These are phyloP conservation scores for Drosophila rubida DNA, from an alignment of 2,888 invertebrate genomes.

Conservation along the genomic window DNA sequence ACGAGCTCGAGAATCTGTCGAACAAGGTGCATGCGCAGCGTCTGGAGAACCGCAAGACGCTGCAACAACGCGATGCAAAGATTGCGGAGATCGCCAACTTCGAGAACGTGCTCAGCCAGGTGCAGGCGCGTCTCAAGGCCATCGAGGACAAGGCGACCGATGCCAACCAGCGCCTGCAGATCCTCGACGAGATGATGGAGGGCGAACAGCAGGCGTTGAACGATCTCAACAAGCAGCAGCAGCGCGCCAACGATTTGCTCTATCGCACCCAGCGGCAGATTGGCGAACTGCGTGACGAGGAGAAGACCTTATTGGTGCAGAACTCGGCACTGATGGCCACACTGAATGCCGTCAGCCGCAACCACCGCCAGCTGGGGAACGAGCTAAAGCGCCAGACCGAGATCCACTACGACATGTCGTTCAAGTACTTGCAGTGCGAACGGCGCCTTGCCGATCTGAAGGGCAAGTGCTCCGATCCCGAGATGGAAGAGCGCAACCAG, in stretches of 20 bases:
- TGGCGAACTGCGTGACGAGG: constrained; percentile 72
- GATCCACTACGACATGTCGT: constrained; percentile 86
- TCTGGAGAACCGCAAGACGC: constrained; percentile 76
- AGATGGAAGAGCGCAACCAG: constrained; percentile 83
- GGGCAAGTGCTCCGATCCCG: constrained; percentile 82
- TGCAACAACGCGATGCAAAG: constrained; percentile 59
- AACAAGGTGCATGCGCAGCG: constrained; percentile 81
- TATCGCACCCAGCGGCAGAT: constrained; percentile 82
- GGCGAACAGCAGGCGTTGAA: constrained; percentile 76
- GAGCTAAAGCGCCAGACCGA: constrained; percentile 87
- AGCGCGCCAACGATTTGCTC: constrained; percentile 77
- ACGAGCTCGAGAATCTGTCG: constrained; percentile 80
- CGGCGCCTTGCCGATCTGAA: constrained; percentile 83
- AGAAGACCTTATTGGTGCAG: constrained; percentile 68
- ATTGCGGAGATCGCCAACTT: constrained; percentile 60
- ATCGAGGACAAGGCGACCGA: constrained; percentile 78
- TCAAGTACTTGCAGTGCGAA: constrained; percentile 85
- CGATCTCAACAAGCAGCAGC: constrained; percentile 75
- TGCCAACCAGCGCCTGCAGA: constrained; percentile 81
- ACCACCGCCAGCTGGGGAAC: constrained; percentile 81
- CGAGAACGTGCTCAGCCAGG: constrained; percentile 51
- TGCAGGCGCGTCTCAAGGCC: constrained; percentile 67
- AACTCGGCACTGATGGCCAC: constrained; percentile 70
- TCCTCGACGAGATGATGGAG: constrained; percentile 83
- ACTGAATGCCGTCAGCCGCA: constrained; percentile 60